Conservation (phyloP, 2,797 vertebrate genomes). For the Psittacula echo region DNA sequence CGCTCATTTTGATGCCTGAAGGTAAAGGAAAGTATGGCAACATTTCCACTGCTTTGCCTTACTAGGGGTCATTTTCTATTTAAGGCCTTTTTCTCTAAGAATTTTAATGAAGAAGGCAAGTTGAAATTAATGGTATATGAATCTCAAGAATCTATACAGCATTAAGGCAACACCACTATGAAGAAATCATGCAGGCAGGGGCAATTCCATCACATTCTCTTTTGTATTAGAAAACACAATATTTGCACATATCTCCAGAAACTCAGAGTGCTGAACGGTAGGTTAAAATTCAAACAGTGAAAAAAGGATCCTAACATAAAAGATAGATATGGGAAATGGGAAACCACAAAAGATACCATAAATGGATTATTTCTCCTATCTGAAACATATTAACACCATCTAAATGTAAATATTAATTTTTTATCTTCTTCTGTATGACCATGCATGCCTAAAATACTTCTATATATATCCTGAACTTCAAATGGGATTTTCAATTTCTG, state of each 20-base stretch:
- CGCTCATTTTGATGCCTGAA: not conserved
- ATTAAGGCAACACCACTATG: not conserved
- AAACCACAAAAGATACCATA: not conserved
- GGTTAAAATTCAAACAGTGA: not conserved
- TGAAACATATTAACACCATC: not conserved
- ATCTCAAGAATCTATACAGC: not conserved
- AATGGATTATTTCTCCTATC: not conserved
- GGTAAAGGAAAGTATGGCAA: not conserved
- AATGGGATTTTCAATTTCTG: not conserved
- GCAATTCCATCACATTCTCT: not conserved
- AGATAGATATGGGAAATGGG: not conserved
- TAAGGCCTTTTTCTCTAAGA: not conserved
- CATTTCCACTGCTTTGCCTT: not conserved
- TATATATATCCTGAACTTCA: not conserved
- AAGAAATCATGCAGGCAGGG: not conserved
- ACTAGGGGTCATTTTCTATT: not conserved
- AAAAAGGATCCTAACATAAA: not conserved
- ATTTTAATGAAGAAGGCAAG: not conserved
- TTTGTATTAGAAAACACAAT: not conserved
- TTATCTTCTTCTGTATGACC: not conserved
- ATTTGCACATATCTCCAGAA: not conserved
- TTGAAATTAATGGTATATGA: not conserved
- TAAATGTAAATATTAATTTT: not conserved
- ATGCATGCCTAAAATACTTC: not conserved
- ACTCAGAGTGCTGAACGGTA: not conserved